These are phyloP conservation scores for Tillus elongatus DNA, from an alignment of 2,888 invertebrate species.

Conservation along the genomic window DNA sequence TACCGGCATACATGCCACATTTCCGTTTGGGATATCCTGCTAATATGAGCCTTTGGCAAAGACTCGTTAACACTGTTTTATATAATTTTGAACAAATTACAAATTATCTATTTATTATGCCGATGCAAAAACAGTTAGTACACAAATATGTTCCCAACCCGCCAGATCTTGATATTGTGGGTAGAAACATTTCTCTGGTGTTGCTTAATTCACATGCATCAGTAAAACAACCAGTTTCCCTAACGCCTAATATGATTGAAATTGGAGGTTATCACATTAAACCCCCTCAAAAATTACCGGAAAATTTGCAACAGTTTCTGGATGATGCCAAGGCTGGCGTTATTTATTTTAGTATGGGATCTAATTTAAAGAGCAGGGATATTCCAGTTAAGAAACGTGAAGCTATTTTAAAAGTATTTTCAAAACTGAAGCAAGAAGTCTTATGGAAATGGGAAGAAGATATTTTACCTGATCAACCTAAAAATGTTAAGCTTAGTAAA, in stretches of 20 bases:
- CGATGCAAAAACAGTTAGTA: constrained; percentile 21
- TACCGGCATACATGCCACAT: constrained; percentile 45
- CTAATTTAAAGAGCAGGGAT: constrained; percentile 48
- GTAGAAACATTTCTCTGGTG: constrained; percentile 30
- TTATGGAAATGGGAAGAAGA: constrained; percentile 63
- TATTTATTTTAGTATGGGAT: constrained; percentile 52
- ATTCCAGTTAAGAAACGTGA: constrained; percentile 45
- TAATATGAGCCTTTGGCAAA: constrained; percentile 44
- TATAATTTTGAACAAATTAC: constrained; percentile 12
- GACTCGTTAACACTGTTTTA: constrained; percentile 45
- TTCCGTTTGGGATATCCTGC: constrained; percentile 38
- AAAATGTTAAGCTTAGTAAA: constrained; percentile 37
- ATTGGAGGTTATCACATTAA: constrained; percentile 48
- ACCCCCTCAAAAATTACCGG: constrained; percentile 28
- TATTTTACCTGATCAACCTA: constrained; percentile 27
- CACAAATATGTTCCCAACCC: constrained; percentile 27
- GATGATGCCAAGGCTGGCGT: constrained; percentile 48
- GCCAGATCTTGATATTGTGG: constrained; percentile 23
- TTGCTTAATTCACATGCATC: constrained; percentile 42
- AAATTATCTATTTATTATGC: constrained; percentile 13
- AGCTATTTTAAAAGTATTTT: constrained; percentile 49
- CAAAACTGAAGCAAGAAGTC: constrained; percentile 52
- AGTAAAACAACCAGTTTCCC: constrained; percentile 44
- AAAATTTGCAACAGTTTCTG: constrained; percentile 45
- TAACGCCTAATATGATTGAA: constrained; percentile 49